Conservation (phyloP, 2,888 invertebrate species). For the Sphaerophoria rueppellii region DNA sequence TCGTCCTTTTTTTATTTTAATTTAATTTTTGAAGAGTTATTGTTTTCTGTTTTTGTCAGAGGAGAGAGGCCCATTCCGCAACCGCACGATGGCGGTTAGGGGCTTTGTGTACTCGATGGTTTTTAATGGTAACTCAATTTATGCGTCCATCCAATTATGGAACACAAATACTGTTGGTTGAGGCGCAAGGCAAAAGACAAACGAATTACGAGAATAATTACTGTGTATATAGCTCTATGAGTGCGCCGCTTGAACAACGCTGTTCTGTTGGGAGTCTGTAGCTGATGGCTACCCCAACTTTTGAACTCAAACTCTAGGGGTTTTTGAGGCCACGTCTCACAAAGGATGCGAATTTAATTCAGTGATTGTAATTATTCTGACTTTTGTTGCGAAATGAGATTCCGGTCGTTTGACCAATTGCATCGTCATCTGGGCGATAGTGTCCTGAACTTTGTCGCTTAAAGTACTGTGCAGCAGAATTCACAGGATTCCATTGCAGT, state of each 20-base stretch:
- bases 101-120: constrained; percentile 31
- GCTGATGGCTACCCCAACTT: not conserved
- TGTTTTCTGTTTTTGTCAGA: constrained; percentile 64
- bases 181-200: constrained; percentile 56
- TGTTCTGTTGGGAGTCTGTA: not conserved
- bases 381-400: constrained; percentile 32
- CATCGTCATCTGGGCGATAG: constrained; percentile 9
- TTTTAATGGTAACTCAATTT: constrained; percentile 71
- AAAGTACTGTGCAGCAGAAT: not conserved
- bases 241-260: not conserved
- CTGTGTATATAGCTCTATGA: constrained; percentile 42
- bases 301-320: not conserved
- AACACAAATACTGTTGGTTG: constrained; percentile 54
- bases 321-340: constrained; percentile 6
- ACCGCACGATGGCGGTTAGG: constrained; percentile 11
- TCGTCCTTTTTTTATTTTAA: constrained; percentile 9
- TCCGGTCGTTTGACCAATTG: constrained; percentile 28
- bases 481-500: not conserved
- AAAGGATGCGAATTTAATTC: constrained; percentile 69
- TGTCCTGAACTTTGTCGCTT: constrained; percentile 5
- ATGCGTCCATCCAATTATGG: constrained; percentile 70
- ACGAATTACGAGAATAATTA: constrained; percentile 72
- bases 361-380: constrained; percentile 70
- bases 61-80: not conserved
- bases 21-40: constrained; percentile 44